Evolutionary conservation across 1,140 invertebrate genomes (phyloP).

Genomic region (Sinella curviseta): DNA sequence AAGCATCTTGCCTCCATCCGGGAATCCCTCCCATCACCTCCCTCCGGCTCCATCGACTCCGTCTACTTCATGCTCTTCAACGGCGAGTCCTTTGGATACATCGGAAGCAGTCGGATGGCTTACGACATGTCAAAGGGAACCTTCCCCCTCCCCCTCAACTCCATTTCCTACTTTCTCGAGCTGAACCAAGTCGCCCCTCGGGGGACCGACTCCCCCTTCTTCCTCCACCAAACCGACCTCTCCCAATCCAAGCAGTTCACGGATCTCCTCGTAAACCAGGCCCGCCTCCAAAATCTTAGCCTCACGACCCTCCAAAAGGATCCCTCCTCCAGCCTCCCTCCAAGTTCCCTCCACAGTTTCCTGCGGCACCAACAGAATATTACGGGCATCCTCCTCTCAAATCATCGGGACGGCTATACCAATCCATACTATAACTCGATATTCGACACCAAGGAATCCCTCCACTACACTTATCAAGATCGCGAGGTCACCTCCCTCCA

Average conservation of each 20-base stretch:
- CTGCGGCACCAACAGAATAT: slow-evolving; percentile 62
- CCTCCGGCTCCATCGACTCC: slow-evolving; percentile 57
- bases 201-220: slow-evolving; percentile 47
- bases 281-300: background rate
- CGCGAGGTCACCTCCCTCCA: slow-evolving; percentile 47
- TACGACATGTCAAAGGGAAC: slow-evolving; percentile 74
- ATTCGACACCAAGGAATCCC: slow-evolving; percentile 68
- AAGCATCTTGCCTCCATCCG: slow-evolving; percentile 62
- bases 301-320: too few species aligned
- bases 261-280: background rate
- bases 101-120: slow-evolving; percentile 84
- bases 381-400: slow-evolving; percentile 67
- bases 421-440: slow-evolving; percentile 85
- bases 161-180: slow-evolving; percentile 78
- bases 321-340: slow-evolving; percentile 63
- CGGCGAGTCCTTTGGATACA: slow-evolving; percentile 92
- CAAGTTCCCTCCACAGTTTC: slow-evolving; percentile 84
- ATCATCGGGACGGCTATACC: slow-evolving; percentile 64
- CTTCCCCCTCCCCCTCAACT: slow-evolving; percentile 66
- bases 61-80: slow-evolving; percentile 86
- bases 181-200: slow-evolving; percentile 64
- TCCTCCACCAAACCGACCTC: slow-evolving; percentile 52
- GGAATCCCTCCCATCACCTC: slow-evolving; percentile 30
- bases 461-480: slow-evolving; percentile 64
- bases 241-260: slow-evolving; percentile 9